These are phyloP conservation scores for Bombus turneri DNA, from an alignment of 1,140 invertebrate genomes.

Conservation along the genomic window DNA sequence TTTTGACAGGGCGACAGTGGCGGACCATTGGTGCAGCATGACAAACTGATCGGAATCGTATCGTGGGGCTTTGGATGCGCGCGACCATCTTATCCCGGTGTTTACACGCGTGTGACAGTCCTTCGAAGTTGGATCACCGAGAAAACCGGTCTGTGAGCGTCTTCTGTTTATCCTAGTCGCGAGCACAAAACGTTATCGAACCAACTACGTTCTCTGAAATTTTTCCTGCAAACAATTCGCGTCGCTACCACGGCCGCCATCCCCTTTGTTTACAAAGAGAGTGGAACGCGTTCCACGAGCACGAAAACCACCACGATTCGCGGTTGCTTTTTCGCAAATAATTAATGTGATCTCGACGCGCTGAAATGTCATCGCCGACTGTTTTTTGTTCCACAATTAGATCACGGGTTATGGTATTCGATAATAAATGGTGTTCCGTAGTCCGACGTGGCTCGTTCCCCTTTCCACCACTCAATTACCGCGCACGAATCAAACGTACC, in stretches of 20 bases:
- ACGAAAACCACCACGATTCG: neutral
- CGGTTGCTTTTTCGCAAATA: neutral
- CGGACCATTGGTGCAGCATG: conserved; percentile 67
- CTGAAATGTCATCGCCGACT: neutral
- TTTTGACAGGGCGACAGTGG: conserved; percentile 69
- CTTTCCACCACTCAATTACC: neutral
- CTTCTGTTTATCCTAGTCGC: neutral
- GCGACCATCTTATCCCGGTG: conserved; percentile 81
- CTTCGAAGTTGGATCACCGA: conserved; percentile 75
- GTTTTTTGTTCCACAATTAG: neutral
- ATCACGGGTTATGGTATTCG: neutral
- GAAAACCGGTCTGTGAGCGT: conserved; percentile 57
- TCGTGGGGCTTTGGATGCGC: conserved; percentile 83
- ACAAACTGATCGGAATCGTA: conserved; percentile 79
- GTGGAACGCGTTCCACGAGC: neutral
- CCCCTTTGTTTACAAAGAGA: neutral
- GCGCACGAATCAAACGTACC: neutral
- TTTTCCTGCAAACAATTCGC: neutral
- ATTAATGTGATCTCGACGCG: neutral
- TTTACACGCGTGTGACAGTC: conserved; percentile 82
- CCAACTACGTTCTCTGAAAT: neutral
- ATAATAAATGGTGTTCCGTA: neutral
- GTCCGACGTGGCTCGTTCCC: too few relatives aligned
- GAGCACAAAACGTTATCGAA: neutral
- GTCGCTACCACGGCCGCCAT: neutral